Evolutionary conservation across 2,113 vertebrate species (phyloP).

Genomic region (Equus przewalskii): DNA sequence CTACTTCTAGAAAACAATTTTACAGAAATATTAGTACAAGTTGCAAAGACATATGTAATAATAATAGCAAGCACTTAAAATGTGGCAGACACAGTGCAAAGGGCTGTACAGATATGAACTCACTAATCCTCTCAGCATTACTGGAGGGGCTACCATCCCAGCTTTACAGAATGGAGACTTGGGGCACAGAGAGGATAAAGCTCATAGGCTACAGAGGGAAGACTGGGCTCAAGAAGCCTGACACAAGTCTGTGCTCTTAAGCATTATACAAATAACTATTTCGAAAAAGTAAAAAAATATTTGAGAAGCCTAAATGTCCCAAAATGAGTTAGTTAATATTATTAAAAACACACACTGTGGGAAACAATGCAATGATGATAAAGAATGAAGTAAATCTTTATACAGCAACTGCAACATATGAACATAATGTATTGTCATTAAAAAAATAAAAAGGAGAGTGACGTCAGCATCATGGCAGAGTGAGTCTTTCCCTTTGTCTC

Average conservation of each 20-base stretch:
- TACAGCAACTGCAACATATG: background rate
- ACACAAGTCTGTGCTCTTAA: background rate
- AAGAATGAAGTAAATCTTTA: constrained; percentile 9
- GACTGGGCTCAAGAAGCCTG: background rate
- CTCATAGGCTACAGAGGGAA: background rate
- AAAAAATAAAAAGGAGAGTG: background rate
- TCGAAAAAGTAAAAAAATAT: background rate
- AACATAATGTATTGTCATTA: background rate
- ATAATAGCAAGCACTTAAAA: background rate
- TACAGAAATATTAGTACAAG: background rate
- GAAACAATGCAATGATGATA: background rate
- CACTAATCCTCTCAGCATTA: background rate
- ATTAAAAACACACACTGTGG: background rate
- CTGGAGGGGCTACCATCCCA: background rate
- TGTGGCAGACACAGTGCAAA: background rate
- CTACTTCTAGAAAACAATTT: background rate
- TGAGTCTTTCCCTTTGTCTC: no score
- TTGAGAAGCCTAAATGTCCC: background rate
- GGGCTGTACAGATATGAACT: background rate
- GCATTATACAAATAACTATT: background rate
- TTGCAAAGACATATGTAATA: background rate
- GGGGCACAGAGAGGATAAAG: background rate
- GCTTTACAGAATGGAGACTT: background rate
- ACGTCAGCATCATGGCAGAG: no score
- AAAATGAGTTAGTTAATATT: constrained; percentile 5